Percentiles rank a stretch among this genome's conserved stretches.
Evolutionary conservation across 2,888 invertebrate species (phyloP).

Genomic region (Chironomus riparius): DNA sequence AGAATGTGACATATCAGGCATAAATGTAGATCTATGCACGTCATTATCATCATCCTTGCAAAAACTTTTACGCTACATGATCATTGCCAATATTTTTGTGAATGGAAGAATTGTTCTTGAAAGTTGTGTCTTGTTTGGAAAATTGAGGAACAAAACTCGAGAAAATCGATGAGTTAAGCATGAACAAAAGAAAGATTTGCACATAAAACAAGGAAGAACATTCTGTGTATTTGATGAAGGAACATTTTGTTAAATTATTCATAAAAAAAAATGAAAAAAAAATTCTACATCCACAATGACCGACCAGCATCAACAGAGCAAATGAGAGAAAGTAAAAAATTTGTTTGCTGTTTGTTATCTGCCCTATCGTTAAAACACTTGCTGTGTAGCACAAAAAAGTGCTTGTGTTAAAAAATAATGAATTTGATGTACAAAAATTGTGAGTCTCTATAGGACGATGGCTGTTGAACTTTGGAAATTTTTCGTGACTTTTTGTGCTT

Average conservation of each 20-base stretch:
- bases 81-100: no score
- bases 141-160: no score
- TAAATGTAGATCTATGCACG: not conserved
- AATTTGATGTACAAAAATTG: not conserved
- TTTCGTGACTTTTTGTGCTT: not conserved
- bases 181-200: no score
- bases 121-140: no score
- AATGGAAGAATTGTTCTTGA: no score
- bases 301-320: not conserved
- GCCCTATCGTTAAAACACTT: not conserved
- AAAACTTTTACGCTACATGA: no score
- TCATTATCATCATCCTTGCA: no score
- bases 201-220: no score
- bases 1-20: not conserved
- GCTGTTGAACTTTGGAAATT: not conserved
- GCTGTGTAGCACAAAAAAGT: not conserved
- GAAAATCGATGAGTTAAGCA: no score
- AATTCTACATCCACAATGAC: not conserved
- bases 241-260: not conserved
- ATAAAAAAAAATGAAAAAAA: not conserved
- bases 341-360: not conserved
- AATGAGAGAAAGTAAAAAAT: not conserved
- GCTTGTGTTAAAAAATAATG: not conserved
- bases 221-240: no score
- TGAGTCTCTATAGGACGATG: not conserved